Evolutionary conservation across 2,888 invertebrate genomes (phyloP), one percentile per base, ranked within the genome.

Genomic region (Hirudinaria manillensis): DNA sequence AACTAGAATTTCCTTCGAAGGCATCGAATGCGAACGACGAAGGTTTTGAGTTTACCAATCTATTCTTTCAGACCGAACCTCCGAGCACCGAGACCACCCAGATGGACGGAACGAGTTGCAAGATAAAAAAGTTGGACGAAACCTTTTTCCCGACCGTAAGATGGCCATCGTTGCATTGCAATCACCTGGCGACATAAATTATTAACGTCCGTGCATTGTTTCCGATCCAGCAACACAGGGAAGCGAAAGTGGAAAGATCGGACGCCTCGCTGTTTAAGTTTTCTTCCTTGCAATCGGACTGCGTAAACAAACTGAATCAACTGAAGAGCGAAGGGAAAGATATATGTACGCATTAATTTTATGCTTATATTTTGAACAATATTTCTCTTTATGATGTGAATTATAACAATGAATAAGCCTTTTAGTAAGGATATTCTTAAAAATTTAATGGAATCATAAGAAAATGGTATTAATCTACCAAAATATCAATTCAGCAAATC

Each of bases 241-340:
- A 73, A 32, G 34, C 65, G 24, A 73, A 55, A 36, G 55, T 51
- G 34, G 73, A 73, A 34, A 73, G 55, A 36, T 73, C 73, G 3
- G 73, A 73, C n/a, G 61, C 73, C 3, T 73, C 73, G 6, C 73
- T 73, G 4, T 73, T 73, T 65, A 73, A 65, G 73, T 73, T 73
- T 38, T 73, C 73, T 16, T 73, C 73, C 6, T 61, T 73, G 34
- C 73, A 73, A 38, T 73, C 61, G 6, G 73, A 73, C 29, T 73
- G 73, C 36, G 24, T 56, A n/a, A 45, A 32, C 61, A 73, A 73
- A 61, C 36, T 73, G 7, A 32, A 73, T n/a, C 73, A 73, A 24
- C 38, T 73, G 34, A 73, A 73, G 38, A 29, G 36, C 29, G 65
- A 27, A 32, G 73, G 73, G 19, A 73, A 65, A 19, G 73, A 73